Percentiles rank a stretch among this genome's conserved stretches.
These are phyloP conservation scores for Polydrusus tereticollis DNA, from an alignment of 2,888 invertebrate species.

Conservation along the genomic window DNA sequence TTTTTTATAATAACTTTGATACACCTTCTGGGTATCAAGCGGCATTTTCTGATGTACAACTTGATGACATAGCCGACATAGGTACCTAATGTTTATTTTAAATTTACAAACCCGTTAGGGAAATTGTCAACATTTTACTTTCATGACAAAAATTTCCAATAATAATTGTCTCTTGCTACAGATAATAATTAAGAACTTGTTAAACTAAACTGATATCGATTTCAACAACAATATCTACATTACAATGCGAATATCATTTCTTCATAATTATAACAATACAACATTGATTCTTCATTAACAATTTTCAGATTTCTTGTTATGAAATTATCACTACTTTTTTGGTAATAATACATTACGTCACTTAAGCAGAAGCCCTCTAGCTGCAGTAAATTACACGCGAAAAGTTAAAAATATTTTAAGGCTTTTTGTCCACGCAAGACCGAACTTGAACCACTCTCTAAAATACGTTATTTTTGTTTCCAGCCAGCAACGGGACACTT, in stretches of 20 bases:
- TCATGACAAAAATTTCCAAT: neutral
- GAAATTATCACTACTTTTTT: slow-evolving; percentile 65
- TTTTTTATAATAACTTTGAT: too few relatives aligned
- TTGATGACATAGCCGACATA: too few relatives aligned
- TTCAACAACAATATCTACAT: slow-evolving; percentile 67
- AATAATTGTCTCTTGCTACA: slow-evolving; percentile 47
- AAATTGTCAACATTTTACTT: too few relatives aligned
- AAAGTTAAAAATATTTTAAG: slow-evolving; percentile 7
- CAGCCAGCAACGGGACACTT: neutral
- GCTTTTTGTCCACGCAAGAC: slow-evolving; percentile 1
- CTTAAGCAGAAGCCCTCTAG: slow-evolving; percentile 61
- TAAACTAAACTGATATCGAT: slow-evolving; percentile 55
- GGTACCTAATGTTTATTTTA: too few relatives aligned
- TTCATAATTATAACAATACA: slow-evolving; percentile 72
- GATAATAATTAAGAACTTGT: slow-evolving; percentile 56
- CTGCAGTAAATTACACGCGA: slow-evolving; percentile 14
- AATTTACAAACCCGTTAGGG: too few relatives aligned
- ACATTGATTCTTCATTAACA: slow-evolving; percentile 76
- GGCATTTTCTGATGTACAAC: too few relatives aligned
- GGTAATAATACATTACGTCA: slow-evolving; percentile 54
- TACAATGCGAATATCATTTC: slow-evolving; percentile 68
- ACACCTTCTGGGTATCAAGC: too few relatives aligned
- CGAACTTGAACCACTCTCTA: neutral
- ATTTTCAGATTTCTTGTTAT: slow-evolving; percentile 64
- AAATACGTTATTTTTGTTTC: neutral